Conservation (phyloP, 2,888 invertebrate species). For the Asteroscopus sphinx region DNA sequence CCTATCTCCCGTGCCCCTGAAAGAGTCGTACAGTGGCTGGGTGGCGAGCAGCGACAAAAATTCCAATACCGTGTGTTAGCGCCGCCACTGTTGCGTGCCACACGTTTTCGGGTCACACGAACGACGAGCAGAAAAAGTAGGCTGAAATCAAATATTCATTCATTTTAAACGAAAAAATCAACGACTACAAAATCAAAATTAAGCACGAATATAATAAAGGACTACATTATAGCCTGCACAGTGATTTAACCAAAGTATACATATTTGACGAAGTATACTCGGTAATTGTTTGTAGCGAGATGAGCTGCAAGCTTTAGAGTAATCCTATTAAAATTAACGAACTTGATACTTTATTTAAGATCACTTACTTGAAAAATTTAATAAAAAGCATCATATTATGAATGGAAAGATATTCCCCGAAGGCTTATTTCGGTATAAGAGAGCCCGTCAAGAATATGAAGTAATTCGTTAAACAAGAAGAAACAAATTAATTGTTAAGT, state of each 20-base stretch:
- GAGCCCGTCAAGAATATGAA: slow-evolving; percentile 53
- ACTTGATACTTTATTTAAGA: slow-evolving; percentile 55
- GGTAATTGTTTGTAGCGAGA: slow-evolving; percentile 50
- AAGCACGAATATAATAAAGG: slow-evolving; percentile 41
- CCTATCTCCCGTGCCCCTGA: slow-evolving; percentile 63
- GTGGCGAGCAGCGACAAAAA: slow-evolving; percentile 72
- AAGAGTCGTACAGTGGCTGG: slow-evolving; percentile 67
- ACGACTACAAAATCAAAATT: slow-evolving; percentile 10
- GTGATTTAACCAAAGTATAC: slow-evolving; percentile 23
- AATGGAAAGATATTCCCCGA: slow-evolving; percentile 51
- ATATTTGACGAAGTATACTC: slow-evolving; percentile 35
- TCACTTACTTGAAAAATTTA: slow-evolving; percentile 48
- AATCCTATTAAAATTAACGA: slow-evolving; percentile 62
- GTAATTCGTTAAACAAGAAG: slow-evolving; percentile 53
- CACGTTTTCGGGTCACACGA: slow-evolving; percentile 83
- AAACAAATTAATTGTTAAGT: slow-evolving; percentile 55
- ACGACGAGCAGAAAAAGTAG: slow-evolving; percentile 70
- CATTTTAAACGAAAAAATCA: slow-evolving; percentile 54
- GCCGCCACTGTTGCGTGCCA: slow-evolving; percentile 74
- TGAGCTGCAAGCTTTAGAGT: slow-evolving; percentile 39
- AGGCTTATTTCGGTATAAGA: slow-evolving; percentile 45
- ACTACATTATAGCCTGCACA: slow-evolving; percentile 19
- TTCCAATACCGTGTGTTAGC: slow-evolving; percentile 73
- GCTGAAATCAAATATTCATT: slow-evolving; percentile 76
- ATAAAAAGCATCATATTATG: slow-evolving; percentile 43